These are phyloP conservation scores for Morbakka virulenta DNA, from an alignment of 30 jellyfish, hydroid and myxozoan species.

Conservation along the genomic window DNA sequence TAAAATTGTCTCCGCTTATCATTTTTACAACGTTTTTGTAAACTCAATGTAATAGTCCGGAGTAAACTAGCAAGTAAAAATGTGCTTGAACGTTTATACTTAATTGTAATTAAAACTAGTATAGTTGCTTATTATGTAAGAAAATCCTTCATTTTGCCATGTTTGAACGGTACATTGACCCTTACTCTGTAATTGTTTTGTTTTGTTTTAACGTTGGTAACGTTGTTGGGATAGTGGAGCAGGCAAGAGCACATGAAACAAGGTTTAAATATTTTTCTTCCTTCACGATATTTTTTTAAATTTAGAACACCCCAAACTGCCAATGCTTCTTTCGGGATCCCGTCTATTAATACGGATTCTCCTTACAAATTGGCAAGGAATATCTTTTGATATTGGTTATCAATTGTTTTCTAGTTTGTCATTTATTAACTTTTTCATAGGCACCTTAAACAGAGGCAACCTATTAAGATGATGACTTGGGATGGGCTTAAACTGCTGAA, in stretches of 20 bases:
- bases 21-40: no score
- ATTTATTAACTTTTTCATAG: slow-evolving; percentile 1
- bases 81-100: no score
- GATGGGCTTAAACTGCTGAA: slow-evolving; percentile 13
- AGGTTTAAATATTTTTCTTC: slow-evolving; percentile 8
- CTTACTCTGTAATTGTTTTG: no score
- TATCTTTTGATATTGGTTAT: slow-evolving; percentile 20
- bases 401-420: not conserved
- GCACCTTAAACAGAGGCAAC: not conserved
- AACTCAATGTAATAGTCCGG: no score
- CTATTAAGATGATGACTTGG: slow-evolving; percentile 10
- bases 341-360: not conserved
- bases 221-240: slow-evolving; percentile 36
- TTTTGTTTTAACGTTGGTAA: no score
- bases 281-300: not conserved
- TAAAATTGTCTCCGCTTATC: no score
- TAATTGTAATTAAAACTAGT: no score
- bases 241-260: slow-evolving; percentile 44
- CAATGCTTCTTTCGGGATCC: slow-evolving; percentile 22
- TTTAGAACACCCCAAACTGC: slow-evolving; percentile 19
- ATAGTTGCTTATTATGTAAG: no score
- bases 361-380: slow-evolving; percentile 17
- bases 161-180: no score
- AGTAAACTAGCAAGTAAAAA: no score
- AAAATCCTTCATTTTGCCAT: no score